Evolutionary conservation across 2,797 vertebrate genomes (phyloP), one percentile per base, ranked within the genome.

Genomic region (Odontamblyopus rebecca): DNA sequence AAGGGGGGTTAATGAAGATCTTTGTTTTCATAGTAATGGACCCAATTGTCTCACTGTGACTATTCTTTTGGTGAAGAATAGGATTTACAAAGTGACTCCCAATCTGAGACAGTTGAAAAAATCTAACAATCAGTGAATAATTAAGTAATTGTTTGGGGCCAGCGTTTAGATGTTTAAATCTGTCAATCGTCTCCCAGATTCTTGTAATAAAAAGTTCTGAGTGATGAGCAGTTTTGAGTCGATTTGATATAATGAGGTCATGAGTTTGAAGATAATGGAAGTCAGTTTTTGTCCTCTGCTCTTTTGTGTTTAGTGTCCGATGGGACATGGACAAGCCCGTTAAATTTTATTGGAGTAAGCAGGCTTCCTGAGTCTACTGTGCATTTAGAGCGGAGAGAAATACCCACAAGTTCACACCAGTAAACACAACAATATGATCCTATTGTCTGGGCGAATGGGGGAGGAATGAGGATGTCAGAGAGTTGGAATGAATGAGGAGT

Each of bases 231-330:
- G 79, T 79, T 26, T 75, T 86, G 85, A 88, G 89, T 85, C 75
- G 73, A 86, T 62, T 81, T 75, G 79, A 86, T 85, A 74, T 84
- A 89, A 90, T 90, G 87, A 85, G 90, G 88, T 90, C 91, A 88
- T 57, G 73, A 83, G 84, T 88, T 59, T 85, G 83, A 82, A 88
- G 86, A 86, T 89, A 88, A 89, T 91, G 79, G 82, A 87, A 86
- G 81, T 87, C 78, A 48, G 44, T 48, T 48, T 48, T 48, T 83
- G 85, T 32, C n/a, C 0, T 60, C 74, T 85, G 81, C 82, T 32
- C 60, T 74, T 6, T 7, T 59, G 64, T 76, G 85, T 66, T 89
- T 68, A 4, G 26, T 67, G 76, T 86, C 87, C 83, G 67, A 74
- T 72, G 85, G 78, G 82, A 88, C 79, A 51, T 57, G 81, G 77